Evolutionary conservation across 2,888 invertebrate species (phyloP), one percentile per base, ranked within the genome.

Genomic region (Cyrtodaria siliqua): DNA sequence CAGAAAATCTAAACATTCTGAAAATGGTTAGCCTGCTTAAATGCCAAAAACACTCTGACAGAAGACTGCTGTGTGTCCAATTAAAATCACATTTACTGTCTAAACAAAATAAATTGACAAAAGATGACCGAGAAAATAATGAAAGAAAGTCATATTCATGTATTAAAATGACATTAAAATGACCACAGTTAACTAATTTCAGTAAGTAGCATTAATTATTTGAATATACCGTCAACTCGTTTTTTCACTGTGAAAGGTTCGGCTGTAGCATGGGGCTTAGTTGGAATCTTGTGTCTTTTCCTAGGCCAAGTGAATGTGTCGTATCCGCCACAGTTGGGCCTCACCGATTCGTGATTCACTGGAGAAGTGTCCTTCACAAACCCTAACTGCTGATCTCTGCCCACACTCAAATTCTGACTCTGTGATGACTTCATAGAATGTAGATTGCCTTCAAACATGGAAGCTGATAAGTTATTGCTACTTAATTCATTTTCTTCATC

Each of bases 241-340:
- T 89, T 89, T 60, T 83, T 88, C 1, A 85, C 86, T 50, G 85
- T 86, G 74, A 89, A 89, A 2, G 88, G 89, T 60, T 88, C 89
- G 6, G 87, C 85, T 26, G 88, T 89, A 23, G 87, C 86, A 40
- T 80, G 67, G 6, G 76, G 71, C 16, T 75, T 68, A 20, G 63
- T 52, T 9, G 84, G 83, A 47, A 85, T 64, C 61, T 88, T 86
- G 56, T 84, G 83, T 27, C 86, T 84, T 76, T 90, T 90, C 29
- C 89, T 71, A 14, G 90, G 90, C 90, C 90, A 90, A 1, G 90
- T 90, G 20, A 87, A 88, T 9, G 87, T 83, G 74, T 88, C 87
- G 68, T 85, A 89, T 4, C 87, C 86, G 3, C 83, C 82, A 18
- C 86, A 77, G 2, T 62, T 57, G 18, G 44, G 49, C 24, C 70